Evolutionary conservation across 2,113 vertebrate species (phyloP).

Genomic region (Antigone vipio): DNA sequence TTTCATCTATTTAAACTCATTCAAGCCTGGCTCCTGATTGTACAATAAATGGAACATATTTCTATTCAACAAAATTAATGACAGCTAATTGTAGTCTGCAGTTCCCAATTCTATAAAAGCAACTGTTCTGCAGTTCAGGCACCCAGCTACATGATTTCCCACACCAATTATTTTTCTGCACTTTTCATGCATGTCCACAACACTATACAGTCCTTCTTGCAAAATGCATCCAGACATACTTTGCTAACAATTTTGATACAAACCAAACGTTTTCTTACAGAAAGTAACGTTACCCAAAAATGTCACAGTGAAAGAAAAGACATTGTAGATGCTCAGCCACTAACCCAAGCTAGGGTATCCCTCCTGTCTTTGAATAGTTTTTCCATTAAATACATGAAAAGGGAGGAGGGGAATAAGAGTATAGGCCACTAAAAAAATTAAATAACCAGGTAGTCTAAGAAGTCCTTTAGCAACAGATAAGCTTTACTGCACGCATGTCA

Average conservation of each 20-base stretch:
- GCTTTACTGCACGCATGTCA: not conserved
- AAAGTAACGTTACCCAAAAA: not conserved
- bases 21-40: slow-evolving; percentile 76
- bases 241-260: not conserved
- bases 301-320: not conserved
- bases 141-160: slow-evolving; percentile 59
- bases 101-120: slow-evolving; percentile 67
- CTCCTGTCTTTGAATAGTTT: not conserved
- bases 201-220: not conserved
- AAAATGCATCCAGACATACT: not conserved
- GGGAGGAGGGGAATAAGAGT: not conserved
- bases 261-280: not conserved
- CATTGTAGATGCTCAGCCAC: not conserved
- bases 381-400: not conserved
- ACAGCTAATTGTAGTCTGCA: slow-evolving; percentile 77
- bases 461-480: not conserved
- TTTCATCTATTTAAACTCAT: slow-evolving; percentile 80
- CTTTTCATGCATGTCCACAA: not conserved
- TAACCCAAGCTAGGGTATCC: not conserved
- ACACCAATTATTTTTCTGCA: slow-evolving; percentile 61
- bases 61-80: slow-evolving; percentile 81
- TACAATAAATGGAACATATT: slow-evolving; percentile 82
- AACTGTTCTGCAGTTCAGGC: slow-evolving; percentile 58
- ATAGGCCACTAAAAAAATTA: not conserved
- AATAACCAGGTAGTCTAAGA: not conserved